Base-by-base conservation (phyloP, 1,140 invertebrate species). In the Macrostomum lignano region DNA sequence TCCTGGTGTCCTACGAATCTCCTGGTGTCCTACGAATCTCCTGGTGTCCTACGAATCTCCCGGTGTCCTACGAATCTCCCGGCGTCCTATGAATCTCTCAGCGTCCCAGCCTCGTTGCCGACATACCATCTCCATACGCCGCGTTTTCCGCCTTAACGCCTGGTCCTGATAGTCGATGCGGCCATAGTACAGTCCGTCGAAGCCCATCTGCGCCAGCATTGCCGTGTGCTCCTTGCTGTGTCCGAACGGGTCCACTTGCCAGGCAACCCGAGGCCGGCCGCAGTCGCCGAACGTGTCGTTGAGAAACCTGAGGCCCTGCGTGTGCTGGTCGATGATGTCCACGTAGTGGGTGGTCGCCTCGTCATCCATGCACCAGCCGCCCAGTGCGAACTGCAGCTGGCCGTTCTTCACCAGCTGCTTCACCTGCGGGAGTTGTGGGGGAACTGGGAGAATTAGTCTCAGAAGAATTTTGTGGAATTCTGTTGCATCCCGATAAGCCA, bases 161-260 rank as follows among this genome's bases (percentile, higher is more conserved):
- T 78, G 79, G 47, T 93, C 82, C 41, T 73, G 65, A 52, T 73
- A 76, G 55, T 93, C 79, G 9, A 86, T 65, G 25, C 82, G 65
- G 1, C 71, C 78, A 38, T 88, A 68, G 40, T 86, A 74, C 21
- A 84, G 53, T 0, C 74, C 79, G 51, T 84, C 70, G 63, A 63
- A 72, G 11, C 62, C 62, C 51, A 64, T 55, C 53, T 58, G 42
- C 26, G 13, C 17, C 17, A 30, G 15, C 26, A 36, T 6, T 23
- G 20, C 30, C 28, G 28, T 35, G 3, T 25, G 38, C 9, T 30
- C 21, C 4, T 11, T 30, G 0, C 76, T 77, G 47, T 88, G 79
- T 0, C 78, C 78, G 46, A 84, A 86, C 0, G 78, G 76, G 60
- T 84, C 77, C 28, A 86, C 82, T 51, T 86, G 79, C 78, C 79